phyloP scores from a whole-genome alignment of 2,888 invertebrate species.

The Patella depressa region DNA sequence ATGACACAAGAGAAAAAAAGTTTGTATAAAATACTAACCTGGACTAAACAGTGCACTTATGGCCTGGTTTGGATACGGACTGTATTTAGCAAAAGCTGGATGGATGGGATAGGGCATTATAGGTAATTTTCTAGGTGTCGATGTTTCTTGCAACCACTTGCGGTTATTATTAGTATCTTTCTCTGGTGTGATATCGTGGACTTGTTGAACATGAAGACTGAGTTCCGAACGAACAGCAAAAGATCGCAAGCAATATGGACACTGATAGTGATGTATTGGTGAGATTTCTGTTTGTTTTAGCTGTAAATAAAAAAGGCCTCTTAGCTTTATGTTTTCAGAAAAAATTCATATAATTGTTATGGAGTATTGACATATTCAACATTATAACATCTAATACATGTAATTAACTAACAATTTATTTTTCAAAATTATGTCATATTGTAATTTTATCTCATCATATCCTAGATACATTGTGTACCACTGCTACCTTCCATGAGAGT shows the following conservation, averaged over 20 bases:
- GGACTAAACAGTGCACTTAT: not conserved
- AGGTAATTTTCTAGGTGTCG: constrained; percentile 4
- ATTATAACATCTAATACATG: too few species aligned
- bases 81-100: constrained; percentile 11
- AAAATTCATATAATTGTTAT: too few species aligned
- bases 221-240: not conserved
- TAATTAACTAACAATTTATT: too few species aligned
- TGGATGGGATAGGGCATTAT: constrained; percentile 4
- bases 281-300: not conserved
- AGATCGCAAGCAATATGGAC: not conserved
- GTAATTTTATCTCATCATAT: too few species aligned
- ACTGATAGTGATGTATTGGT: not conserved
- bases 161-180: constrained; percentile 2
- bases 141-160: not conserved
- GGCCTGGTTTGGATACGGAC: not conserved
- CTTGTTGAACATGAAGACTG: constrained; percentile 6
- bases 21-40: too few species aligned
- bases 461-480: too few species aligned
- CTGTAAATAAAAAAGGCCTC: too few species aligned
- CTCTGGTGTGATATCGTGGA: constrained; percentile 1
- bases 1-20: too few species aligned
- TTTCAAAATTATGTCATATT: too few species aligned
- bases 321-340: too few species aligned
- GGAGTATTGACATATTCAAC: too few species aligned
- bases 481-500: too few species aligned